A percentile compares a stretch with the other conserved stretches of the same genome.
These are phyloP conservation scores for Cerastis leucographa DNA, from an alignment of 2,888 invertebrate species.

Conservation along the genomic window DNA sequence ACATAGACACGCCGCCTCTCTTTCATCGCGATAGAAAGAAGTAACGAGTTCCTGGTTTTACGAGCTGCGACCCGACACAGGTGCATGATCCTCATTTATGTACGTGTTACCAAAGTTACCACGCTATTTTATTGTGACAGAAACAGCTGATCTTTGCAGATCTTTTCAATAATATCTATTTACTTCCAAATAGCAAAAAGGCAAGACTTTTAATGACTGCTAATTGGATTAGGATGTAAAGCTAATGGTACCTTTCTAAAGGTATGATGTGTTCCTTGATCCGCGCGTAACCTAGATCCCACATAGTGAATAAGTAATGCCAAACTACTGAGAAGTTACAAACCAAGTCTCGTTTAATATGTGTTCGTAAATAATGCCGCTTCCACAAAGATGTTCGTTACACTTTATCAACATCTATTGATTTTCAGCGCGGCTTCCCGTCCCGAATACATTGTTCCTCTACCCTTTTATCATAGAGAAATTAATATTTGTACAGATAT, in stretches of 20 bases:
- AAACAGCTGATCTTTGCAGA: slow-evolving; percentile 26
- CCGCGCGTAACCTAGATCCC: slow-evolving; percentile 41
- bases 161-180: not conserved
- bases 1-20: slow-evolving; percentile 20
- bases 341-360: slow-evolving; percentile 58
- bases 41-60: slow-evolving; percentile 59
- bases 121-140: slow-evolving; percentile 27
- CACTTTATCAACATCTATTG: slow-evolving; percentile 61
- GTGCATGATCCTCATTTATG: slow-evolving; percentile 48
- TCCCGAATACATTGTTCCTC: slow-evolving; percentile 53
- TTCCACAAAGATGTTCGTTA: slow-evolving; percentile 50
- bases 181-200: not conserved
- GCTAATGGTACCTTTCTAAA: slow-evolving; percentile 17
- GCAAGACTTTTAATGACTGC: not conserved
- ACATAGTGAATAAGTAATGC: slow-evolving; percentile 53
- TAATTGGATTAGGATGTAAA: slow-evolving; percentile 29
- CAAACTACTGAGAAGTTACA: slow-evolving; percentile 41
- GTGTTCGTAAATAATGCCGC: slow-evolving; percentile 57
- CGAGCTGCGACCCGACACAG: slow-evolving; percentile 52
- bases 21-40: slow-evolving; percentile 40
- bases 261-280: slow-evolving; percentile 27
- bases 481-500: slow-evolving; percentile 63
- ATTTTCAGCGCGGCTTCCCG: slow-evolving; percentile 51
- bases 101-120: slow-evolving; percentile 24
- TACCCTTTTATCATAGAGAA: slow-evolving; percentile 60